Evolutionary conservation across 2,797 vertebrate species (phyloP).

Genomic region (Mallotus villosus): DNA sequence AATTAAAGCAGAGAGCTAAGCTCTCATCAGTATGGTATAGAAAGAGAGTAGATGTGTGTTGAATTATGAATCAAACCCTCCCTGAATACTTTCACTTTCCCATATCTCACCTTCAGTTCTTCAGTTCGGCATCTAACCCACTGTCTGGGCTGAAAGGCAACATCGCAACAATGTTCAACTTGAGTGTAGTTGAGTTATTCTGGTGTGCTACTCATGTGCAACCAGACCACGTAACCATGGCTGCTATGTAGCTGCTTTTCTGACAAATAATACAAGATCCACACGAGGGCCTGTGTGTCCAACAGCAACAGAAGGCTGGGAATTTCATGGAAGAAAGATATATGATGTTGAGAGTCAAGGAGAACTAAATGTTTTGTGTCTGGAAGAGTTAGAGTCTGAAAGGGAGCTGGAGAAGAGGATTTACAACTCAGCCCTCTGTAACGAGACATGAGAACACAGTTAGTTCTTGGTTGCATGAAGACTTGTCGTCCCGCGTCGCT

Average conservation of each 20-base stretch:
- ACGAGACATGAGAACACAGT: too few species aligned
- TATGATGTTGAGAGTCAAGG: too few species aligned
- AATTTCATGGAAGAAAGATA: too few species aligned
- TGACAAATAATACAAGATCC: too few species aligned
- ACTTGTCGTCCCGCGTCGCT: slow-evolving; percentile 13
- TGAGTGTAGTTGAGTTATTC: background rate
- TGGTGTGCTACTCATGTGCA: slow-evolving; percentile 1
- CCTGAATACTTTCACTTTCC: slow-evolving; percentile 53
- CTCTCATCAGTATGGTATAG: slow-evolving; percentile 64
- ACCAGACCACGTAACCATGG: too few species aligned
- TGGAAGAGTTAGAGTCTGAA: background rate
- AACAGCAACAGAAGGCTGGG: too few species aligned
- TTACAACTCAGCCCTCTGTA: too few species aligned
- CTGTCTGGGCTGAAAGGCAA: slow-evolving; percentile 7
- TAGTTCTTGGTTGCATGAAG: too few species aligned
- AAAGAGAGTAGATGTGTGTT: slow-evolving; percentile 51
- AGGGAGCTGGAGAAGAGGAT: too few species aligned
- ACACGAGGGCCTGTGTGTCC: too few species aligned
- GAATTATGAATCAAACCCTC: slow-evolving; percentile 75
- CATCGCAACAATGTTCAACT: slow-evolving; percentile 5
- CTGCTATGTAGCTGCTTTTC: too few species aligned
- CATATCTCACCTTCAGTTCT: slow-evolving; percentile 65
- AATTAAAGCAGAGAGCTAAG: slow-evolving; percentile 67
- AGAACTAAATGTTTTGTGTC: background rate
- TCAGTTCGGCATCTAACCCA: slow-evolving; percentile 52